Base-by-base conservation (phyloP, 2,797 vertebrate species). In the Crocodylus rhombifer region DNA sequence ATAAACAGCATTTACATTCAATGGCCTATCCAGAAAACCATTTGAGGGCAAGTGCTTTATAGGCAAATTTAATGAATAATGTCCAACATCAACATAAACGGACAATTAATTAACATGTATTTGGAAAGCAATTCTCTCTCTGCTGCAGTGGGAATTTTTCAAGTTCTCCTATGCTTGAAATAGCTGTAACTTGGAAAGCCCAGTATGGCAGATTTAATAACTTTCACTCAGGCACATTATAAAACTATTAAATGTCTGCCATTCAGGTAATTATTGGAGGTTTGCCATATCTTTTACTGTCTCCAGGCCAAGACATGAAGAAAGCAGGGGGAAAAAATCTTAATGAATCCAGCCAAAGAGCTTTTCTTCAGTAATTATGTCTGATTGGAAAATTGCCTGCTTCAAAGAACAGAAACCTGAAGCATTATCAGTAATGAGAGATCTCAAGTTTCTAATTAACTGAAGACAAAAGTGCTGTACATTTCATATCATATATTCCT, bases 321-420 rank as follows among this genome's bases (percentile, higher is more conserved):
- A 93, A 79, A 78, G 26, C 11, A 18, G 14, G 25, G 2, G 4
- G 11, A 28, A 73, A 23, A 61, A 83, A 28, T 64, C 20, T 89
- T 92, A 89, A 90, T 33, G 28, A 74, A 90, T 86, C 51, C 42
- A 67, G 71, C 77, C 85, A 89, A 85, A 86, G 36, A 77, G 42
- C 14, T 82, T 83, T 85, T 81, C 80, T 63, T 82, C 57, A 69
- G 64, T 75, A 96, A 86, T 91, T 93, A 88, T 7, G 15, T 58
- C 60, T 89, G 79, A 88, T 67, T 92, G 74, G 69, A 96, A 97
- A 96, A 96, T 79, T 94, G 89, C 90, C 77, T 93, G 81, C 92
- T 95, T 94, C 88, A 93, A 89, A 90, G 92, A 95, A 93, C 71
- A 91, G 88, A 95, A 94, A 93, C 79, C 87, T 88, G 82, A 95